Evolutionary conservation across 2,113 vertebrate genomes (phyloP).

Genomic region (Gallinago paraguaiae): DNA sequence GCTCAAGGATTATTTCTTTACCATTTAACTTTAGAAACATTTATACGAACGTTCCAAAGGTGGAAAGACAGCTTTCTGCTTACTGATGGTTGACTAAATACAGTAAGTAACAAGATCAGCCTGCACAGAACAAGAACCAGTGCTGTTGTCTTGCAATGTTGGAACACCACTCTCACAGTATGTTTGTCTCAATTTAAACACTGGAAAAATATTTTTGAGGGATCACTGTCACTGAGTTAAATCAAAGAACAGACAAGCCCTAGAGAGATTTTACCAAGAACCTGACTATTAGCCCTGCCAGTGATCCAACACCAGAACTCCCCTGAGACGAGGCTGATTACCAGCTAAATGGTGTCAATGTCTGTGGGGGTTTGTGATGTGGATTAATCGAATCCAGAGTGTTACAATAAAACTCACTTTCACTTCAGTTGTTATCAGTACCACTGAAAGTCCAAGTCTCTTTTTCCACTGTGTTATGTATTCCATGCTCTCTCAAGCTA

Average conservation of each 20-base stretch:
- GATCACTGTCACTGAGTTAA: background rate
- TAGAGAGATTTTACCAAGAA: background rate
- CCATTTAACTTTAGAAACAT: background rate
- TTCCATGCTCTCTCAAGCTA: background rate
- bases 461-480: background rate
- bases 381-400: background rate
- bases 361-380: background rate
- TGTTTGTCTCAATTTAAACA: background rate
- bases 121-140: background rate
- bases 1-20: background rate
- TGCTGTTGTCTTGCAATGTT: rapidly evolving
- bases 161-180: background rate
- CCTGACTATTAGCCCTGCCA: background rate
- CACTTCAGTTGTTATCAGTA: background rate
- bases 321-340: background rate
- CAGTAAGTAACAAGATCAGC: background rate
- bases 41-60: background rate
- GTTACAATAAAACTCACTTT: background rate
- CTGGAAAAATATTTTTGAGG: background rate
- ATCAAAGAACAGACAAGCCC: background rate
- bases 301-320: background rate
- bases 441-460: background rate
- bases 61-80: background rate
- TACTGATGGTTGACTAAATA: background rate
- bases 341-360: background rate